Evolutionary conservation across 2,797 vertebrate genomes (phyloP).

Genomic region (Sarcoramphus papa): DNA sequence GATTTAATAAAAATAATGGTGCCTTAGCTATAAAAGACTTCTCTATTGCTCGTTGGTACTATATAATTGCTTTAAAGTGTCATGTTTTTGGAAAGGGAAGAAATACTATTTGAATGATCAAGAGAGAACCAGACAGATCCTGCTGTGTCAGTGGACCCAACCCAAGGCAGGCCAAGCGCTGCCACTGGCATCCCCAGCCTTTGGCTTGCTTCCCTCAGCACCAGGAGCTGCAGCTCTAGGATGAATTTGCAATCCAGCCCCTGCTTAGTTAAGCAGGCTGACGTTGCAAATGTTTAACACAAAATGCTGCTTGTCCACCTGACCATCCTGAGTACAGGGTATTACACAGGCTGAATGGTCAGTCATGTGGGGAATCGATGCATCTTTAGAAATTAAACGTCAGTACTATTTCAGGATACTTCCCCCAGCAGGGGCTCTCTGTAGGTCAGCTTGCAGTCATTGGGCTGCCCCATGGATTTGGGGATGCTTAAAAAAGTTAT

Average conservation of each 20-base stretch:
- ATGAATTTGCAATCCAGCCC: background rate
- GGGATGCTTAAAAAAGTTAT: background rate
- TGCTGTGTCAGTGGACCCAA: background rate
- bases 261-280: background rate
- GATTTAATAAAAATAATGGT: background rate
- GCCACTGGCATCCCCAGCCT: background rate
- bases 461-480: background rate
- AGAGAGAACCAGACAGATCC: background rate
- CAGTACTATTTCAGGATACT: background rate
- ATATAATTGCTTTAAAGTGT: background rate
- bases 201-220: background rate
- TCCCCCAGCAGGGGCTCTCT: background rate
- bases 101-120: background rate
- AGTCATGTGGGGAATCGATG: accelerated
- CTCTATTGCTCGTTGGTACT: background rate
- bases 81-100: background rate
- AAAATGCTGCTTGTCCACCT: background rate
- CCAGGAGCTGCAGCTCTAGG: background rate
- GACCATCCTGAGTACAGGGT: accelerated
- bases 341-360: background rate
- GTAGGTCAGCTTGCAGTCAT: background rate
- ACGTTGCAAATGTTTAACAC: background rate
- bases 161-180: background rate
- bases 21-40: background rate
- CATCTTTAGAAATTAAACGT: background rate